A percentile compares a stretch with the other conserved stretches of the same genome.
Conservation (phyloP, 1,140 invertebrate species). For the Sminthurinus signatus region DNA sequence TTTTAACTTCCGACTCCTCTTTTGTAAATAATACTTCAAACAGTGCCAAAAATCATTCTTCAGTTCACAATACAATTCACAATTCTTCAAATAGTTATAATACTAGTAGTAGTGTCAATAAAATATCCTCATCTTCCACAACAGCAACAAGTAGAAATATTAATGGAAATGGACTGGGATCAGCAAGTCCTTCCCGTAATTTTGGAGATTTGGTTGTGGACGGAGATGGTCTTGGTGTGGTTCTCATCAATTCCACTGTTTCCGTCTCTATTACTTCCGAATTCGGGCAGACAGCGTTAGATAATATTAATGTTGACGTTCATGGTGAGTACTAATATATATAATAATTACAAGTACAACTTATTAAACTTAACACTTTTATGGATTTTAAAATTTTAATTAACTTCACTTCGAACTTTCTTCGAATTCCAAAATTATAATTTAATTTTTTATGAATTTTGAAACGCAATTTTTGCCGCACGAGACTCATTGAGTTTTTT, state of each 20-base stretch:
- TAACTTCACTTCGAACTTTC: too few relatives aligned
- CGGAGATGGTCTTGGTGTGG: slow-evolving; percentile 60
- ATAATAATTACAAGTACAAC: not conserved
- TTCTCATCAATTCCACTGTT: slow-evolving; percentile 56
- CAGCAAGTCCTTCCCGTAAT: slow-evolving; percentile 7
- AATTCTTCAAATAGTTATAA: slow-evolving; percentile 12
- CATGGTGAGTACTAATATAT: slow-evolving; percentile 46
- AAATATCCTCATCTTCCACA: not conserved
- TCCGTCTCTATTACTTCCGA: slow-evolving; percentile 53
- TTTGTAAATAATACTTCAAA: not conserved
- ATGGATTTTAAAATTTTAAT: too few relatives aligned
- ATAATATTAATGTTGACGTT: slow-evolving; percentile 53
- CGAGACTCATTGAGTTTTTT: too few relatives aligned
- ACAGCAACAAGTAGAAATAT: not conserved
- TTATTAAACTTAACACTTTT: not conserved
- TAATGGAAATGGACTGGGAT: slow-evolving; percentile 27
- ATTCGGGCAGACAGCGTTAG: slow-evolving; percentile 40
- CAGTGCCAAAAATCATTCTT: slow-evolving; percentile 26
- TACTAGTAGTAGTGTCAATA: not conserved
- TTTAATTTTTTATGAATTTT: too few relatives aligned
- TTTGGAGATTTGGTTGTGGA: slow-evolving; percentile 46
- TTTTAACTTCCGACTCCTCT: not conserved
- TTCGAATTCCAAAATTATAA: too few relatives aligned
- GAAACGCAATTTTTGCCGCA: too few relatives aligned
- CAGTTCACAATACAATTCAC: slow-evolving; percentile 8